Percentiles rank a stretch among this genome's conserved stretches.
phyloP scores from a whole-genome alignment of 2,888 invertebrate species.

The Cordilura impudica region DNA sequence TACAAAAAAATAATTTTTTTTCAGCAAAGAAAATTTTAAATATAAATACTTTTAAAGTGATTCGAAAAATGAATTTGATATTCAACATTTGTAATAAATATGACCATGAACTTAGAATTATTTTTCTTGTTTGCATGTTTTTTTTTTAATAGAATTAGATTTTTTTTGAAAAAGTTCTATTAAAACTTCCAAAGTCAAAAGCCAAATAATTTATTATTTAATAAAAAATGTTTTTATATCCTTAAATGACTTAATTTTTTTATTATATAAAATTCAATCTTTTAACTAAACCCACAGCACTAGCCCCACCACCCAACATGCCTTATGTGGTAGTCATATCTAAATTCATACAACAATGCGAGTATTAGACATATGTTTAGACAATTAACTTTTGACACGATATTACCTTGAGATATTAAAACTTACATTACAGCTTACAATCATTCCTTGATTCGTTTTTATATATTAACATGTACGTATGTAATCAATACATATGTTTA shows the following conservation, averaged over 20 bases:
- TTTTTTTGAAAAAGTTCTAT: too few relatives aligned
- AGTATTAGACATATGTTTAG: slow-evolving; percentile 61
- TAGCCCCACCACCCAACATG: background rate
- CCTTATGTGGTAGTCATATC: background rate
- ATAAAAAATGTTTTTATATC: background rate
- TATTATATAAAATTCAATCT: background rate
- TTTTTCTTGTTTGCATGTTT: too few relatives aligned
- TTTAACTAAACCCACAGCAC: background rate
- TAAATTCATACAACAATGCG: background rate
- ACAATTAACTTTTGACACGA: slow-evolving; percentile 66
- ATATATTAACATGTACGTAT: background rate
- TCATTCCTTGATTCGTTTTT: background rate
- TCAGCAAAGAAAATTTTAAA: too few relatives aligned
- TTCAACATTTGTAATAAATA: too few relatives aligned
- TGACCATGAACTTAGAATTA: too few relatives aligned
- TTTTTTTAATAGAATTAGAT: too few relatives aligned
- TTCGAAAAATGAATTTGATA: too few relatives aligned
- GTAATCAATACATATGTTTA: slow-evolving; percentile 3
- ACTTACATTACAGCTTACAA: slow-evolving; percentile 21
- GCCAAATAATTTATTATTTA: slow-evolving; percentile 27
- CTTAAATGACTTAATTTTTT: slow-evolving; percentile 18
- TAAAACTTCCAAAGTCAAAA: slow-evolving; percentile 32
- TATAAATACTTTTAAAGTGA: too few relatives aligned
- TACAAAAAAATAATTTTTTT: too few relatives aligned
- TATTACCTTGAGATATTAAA: slow-evolving; percentile 68